Conservation (phyloP, 2,888 invertebrate species). For the Achlya flavicornis region DNA sequence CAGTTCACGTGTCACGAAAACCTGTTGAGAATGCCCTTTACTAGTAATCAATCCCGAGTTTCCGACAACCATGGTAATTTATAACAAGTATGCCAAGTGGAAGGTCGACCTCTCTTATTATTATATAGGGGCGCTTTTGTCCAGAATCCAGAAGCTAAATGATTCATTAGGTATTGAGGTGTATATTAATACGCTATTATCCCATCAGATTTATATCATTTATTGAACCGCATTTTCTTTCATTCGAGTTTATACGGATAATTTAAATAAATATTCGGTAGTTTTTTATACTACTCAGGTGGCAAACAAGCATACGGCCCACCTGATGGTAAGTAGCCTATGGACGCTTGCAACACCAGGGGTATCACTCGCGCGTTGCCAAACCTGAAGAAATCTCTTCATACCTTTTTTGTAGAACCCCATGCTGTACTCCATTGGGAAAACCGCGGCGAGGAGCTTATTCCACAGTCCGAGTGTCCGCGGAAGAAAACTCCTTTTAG, state of each 20-base stretch:
- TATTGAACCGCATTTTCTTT: background rate
- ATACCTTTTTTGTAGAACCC: too few species aligned
- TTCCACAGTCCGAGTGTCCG: too few species aligned
- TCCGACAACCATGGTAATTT: conserved; percentile 29
- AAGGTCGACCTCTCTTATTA: conserved; percentile 21
- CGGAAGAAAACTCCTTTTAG: too few species aligned
- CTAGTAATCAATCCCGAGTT: conserved; percentile 39
- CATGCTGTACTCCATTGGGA: too few species aligned
- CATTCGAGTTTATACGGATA: background rate
- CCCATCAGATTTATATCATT: background rate
- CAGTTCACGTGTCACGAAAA: conserved; percentile 35
- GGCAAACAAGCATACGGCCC: too few species aligned
- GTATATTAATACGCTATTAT: background rate
- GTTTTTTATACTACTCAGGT: too few species aligned
- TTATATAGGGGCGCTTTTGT: conserved; percentile 29
- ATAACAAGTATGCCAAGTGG: conserved; percentile 27
- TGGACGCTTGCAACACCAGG: too few species aligned
- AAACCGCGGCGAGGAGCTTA: too few species aligned
- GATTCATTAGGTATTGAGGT: conserved; percentile 8
- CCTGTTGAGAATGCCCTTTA: conserved; percentile 40
- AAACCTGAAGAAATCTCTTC: too few species aligned
- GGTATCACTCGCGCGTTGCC: too few species aligned
- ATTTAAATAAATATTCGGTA: too few species aligned
- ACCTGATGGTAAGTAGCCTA: too few species aligned
- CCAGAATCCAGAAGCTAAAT: conserved; percentile 19